Percentiles rank a stretch among this genome's conserved stretches.
Conservation (phyloP, 2,797 vertebrate species). For the Clarias platycephalus region DNA sequence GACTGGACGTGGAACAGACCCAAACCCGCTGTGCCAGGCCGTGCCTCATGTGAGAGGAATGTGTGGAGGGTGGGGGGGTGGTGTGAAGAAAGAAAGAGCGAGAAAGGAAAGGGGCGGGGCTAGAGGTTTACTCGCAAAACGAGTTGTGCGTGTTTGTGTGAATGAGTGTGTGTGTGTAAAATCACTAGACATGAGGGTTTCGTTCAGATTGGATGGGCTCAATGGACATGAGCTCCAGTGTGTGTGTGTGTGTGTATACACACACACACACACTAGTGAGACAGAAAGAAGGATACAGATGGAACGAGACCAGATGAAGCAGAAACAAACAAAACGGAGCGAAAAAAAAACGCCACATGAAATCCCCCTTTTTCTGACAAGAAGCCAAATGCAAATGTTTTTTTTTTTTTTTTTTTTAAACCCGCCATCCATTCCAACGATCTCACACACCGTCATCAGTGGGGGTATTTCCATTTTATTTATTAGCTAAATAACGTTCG, state of each 20-base stretch:
- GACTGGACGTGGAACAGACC: slow-evolving; percentile 34
- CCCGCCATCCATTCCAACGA: background rate
- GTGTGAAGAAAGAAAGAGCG: background rate
- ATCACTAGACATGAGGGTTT: background rate
- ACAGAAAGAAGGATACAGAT: background rate
- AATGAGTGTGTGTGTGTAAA: background rate
- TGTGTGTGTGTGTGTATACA: background rate
- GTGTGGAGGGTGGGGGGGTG: too few relatives aligned
- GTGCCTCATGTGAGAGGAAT: slow-evolving; percentile 53
- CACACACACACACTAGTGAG: too few relatives aligned
- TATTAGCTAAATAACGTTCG: background rate
- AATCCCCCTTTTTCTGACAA: slow-evolving; percentile 16
- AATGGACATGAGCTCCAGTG: background rate
- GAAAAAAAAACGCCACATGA: background rate
- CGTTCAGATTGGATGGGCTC: background rate
- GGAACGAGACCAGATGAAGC: too few relatives aligned
- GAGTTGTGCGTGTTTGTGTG: background rate
- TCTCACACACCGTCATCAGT: background rate
- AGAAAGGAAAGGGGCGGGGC: background rate
- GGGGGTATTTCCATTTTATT: background rate
- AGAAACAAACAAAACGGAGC: background rate
- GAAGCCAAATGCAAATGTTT: slow-evolving; percentile 14
- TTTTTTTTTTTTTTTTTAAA: background rate
- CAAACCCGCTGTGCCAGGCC: slow-evolving; percentile 39
- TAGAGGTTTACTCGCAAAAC: background rate